Evolutionary conservation across 1,140 invertebrate species (phyloP).

Genomic region (Penaeus indicus): DNA sequence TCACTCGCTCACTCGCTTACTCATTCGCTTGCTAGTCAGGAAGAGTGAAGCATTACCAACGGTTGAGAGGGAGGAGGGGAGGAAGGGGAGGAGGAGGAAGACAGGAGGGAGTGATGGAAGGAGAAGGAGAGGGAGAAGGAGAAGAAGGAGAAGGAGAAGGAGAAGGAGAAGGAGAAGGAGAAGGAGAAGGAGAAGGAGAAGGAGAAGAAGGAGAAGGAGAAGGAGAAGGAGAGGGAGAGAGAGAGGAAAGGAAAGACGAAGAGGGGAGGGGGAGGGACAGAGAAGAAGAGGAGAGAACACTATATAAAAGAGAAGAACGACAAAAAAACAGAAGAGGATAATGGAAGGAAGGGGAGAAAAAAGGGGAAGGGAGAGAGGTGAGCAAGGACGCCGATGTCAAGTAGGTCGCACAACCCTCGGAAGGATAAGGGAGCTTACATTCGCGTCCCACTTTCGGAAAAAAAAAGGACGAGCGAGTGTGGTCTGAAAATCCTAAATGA

Average conservation of each 20-base stretch:
- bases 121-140: not conserved
- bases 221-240: not conserved
- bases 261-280: too few species aligned
- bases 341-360: too few species aligned
- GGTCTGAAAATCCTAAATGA: too few species aligned
- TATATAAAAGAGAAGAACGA: too few species aligned
- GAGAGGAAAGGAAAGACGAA: not conserved
- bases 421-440: too few species aligned
- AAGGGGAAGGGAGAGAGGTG: too few species aligned
- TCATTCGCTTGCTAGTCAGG: not conserved
- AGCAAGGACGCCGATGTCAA: too few species aligned
- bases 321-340: too few species aligned
- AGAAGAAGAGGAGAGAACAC: too few species aligned
- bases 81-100: not conserved
- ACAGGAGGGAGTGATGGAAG: not conserved
- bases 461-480: too few species aligned
- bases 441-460: too few species aligned
- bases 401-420: too few species aligned
- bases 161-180: not conserved
- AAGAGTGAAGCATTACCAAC: not conserved
- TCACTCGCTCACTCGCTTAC: not conserved
- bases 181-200: not conserved
- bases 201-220: not conserved
- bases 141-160: not conserved
- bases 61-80: not conserved